A percentile compares a stretch with the other conserved stretches of the same genome.
Conservation (phyloP, 2,797 vertebrate species). For the Labeo calbasu region DNA sequence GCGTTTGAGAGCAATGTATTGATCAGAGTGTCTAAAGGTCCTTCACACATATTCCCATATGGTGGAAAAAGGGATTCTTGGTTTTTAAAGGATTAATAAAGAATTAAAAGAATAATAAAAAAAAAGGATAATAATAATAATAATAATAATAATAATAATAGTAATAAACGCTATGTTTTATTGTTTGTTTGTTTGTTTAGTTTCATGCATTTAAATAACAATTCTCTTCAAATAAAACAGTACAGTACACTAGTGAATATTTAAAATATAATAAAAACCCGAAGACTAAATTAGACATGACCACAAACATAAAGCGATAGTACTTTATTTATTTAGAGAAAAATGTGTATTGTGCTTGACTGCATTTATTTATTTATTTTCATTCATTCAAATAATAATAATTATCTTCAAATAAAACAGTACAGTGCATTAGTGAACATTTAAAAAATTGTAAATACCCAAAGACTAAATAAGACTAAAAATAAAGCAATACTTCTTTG, state of each 20-base stretch:
- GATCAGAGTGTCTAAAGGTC: slow-evolving; percentile 58
- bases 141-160: too few relatives aligned
- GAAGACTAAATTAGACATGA: not conserved
- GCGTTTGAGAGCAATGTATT: slow-evolving; percentile 82
- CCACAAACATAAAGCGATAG: not conserved
- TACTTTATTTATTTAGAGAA: not conserved
- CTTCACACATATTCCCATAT: slow-evolving; percentile 66
- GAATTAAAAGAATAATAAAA: too few relatives aligned
- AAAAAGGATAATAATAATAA: too few relatives aligned
- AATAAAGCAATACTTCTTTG: too few relatives aligned
- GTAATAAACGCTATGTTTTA: too few relatives aligned
- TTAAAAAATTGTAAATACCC: too few relatives aligned
- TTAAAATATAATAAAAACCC: not conserved
- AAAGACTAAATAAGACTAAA: too few relatives aligned
- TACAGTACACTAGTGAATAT: not conserved
- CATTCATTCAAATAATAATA: too few relatives aligned
- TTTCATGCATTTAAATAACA: not conserved
- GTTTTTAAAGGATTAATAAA: not conserved
- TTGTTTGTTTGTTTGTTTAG: too few relatives aligned
- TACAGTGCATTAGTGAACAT: too few relatives aligned
- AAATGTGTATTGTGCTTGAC: not conserved
- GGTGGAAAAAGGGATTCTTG: not conserved
- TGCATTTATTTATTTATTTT: not conserved
- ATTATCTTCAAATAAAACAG: too few relatives aligned
- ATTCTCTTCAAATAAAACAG: not conserved